A percentile compares a stretch with the other conserved stretches of the same genome.
Evolutionary conservation across 1,140 invertebrate genomes (phyloP).

Genomic region (Cylas formicarius): DNA sequence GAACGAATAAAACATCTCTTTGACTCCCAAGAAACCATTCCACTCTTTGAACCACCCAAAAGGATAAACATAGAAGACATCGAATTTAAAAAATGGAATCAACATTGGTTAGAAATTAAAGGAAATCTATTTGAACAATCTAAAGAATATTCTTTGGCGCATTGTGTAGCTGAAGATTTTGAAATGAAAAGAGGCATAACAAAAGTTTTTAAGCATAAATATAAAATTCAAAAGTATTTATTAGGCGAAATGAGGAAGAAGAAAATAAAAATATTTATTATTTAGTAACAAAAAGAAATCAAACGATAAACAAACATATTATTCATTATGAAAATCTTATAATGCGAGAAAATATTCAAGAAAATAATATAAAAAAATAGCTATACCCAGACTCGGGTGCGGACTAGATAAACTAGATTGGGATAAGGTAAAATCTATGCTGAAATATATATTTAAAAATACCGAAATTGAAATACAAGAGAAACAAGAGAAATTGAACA

Average conservation of each 20-base stretch:
- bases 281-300: conserved; percentile 46
- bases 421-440: conserved; percentile 46
- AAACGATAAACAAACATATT: conserved; percentile 44
- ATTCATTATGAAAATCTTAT: conserved; percentile 41
- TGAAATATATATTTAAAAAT: conserved; percentile 47
- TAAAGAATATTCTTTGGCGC: conserved; percentile 49
- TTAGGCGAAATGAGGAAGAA: conserved; percentile 40
- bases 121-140: conserved; percentile 50
- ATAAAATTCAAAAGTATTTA: conserved; percentile 38
- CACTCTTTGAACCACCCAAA: too few species aligned
- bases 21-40: too few species aligned
- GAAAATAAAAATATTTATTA: conserved; percentile 58
- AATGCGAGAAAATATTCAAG: conserved; percentile 43
- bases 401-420: conserved; percentile 57
- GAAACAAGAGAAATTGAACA: too few species aligned
- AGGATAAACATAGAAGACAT: too few species aligned
- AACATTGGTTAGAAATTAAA: too few species aligned
- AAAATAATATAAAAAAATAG: conserved; percentile 44
- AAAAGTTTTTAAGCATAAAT: conserved; percentile 34
- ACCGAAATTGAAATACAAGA: conserved; percentile 43
- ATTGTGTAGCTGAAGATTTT: conserved; percentile 57
- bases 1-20: too few species aligned
- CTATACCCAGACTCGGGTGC: conserved; percentile 58
- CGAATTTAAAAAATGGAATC: too few species aligned
- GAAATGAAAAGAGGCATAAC: conserved; percentile 59